These are phyloP conservation scores for Xerus inauris DNA, from an alignment of 2,113 vertebrate species.

Conservation along the genomic window DNA sequence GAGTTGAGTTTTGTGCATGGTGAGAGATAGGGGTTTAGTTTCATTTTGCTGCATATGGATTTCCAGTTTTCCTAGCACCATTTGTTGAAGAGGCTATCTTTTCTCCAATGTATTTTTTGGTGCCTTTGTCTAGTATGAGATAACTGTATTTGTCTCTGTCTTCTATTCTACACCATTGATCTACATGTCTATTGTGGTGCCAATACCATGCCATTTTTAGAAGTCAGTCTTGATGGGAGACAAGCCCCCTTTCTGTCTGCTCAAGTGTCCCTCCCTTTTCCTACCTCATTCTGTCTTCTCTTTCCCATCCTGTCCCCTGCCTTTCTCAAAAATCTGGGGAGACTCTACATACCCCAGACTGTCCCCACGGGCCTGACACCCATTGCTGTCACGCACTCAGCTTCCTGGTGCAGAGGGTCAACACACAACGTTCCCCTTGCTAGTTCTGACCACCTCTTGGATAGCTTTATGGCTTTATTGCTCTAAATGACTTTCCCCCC, in stretches of 20 bases:
- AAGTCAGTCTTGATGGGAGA: no score
- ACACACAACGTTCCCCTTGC: rapidly evolving
- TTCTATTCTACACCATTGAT: no score
- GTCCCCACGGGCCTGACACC: rapidly evolving
- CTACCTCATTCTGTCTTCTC: neutral
- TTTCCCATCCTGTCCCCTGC: neutral
- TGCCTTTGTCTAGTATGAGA: no score
- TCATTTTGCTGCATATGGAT: no score
- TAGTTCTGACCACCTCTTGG: neutral
- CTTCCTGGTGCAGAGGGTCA: rapidly evolving
- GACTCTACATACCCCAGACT: neutral
- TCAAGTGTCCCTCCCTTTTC: neutral
- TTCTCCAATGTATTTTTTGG: no score
- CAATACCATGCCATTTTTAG: no score
- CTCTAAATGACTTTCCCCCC: neutral
- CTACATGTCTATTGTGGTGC: no score
- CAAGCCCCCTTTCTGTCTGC: neutral
- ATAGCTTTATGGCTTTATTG: neutral
- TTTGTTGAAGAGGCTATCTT: no score
- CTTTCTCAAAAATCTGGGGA: neutral
- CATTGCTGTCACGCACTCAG: rapidly evolving
- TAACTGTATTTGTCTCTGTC: no score
- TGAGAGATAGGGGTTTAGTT: no score
- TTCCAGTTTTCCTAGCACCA: no score
- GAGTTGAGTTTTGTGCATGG: no score